Conservation (phyloP, 2,113 vertebrate species). For the Sprattus sprattus region DNA sequence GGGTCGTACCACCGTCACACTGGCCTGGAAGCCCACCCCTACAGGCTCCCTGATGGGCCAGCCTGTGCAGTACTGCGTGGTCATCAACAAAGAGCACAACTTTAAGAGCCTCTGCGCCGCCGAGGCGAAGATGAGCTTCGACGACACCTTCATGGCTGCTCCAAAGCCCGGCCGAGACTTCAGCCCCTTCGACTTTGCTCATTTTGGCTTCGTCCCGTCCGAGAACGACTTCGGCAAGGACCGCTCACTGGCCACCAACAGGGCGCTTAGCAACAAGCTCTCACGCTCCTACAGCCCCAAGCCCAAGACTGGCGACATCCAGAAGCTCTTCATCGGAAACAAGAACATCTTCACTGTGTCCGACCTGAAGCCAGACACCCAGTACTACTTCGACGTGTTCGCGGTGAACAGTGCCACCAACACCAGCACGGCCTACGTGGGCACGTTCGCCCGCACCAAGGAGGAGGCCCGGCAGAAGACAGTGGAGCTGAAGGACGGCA, state of each 20-base stretch:
- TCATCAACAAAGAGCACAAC: conserved; percentile 96
- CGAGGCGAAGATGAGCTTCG: conserved; percentile 82
- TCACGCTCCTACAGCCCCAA: conserved; percentile 71
- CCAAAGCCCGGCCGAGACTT: conserved; percentile 94
- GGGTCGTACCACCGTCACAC: conserved; percentile 87
- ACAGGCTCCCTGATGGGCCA: conserved; percentile 83
- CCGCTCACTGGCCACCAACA: conserved; percentile 64
- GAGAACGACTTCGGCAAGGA: conserved; percentile 79
- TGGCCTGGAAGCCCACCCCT: conserved; percentile 96
- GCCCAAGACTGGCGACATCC: conserved; percentile 77
- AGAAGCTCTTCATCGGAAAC: conserved; percentile 88
- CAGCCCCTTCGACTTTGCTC: conserved; percentile 92
- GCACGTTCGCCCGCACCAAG: conserved; percentile 93
- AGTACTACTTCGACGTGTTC: conserved; percentile 98
- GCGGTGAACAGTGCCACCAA: conserved; percentile 85
- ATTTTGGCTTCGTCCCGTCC: conserved; percentile 85
- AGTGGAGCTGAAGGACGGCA: conserved; percentile 89
- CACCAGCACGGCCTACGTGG: conserved; percentile 90
- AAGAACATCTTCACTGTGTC: conserved; percentile 96
- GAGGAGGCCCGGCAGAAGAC: conserved; percentile 92
- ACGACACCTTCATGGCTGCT: conserved; percentile 87
- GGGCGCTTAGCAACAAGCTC: conserved; percentile 63
- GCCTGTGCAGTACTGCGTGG: conserved; percentile 91
- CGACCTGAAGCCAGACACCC: conserved; percentile 88
- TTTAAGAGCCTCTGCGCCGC: conserved; percentile 97